Percentiles rank a stretch among this genome's conserved stretches.
Evolutionary conservation across 2,888 invertebrate species (phyloP).

Genomic region (Agriopis marginaria): DNA sequence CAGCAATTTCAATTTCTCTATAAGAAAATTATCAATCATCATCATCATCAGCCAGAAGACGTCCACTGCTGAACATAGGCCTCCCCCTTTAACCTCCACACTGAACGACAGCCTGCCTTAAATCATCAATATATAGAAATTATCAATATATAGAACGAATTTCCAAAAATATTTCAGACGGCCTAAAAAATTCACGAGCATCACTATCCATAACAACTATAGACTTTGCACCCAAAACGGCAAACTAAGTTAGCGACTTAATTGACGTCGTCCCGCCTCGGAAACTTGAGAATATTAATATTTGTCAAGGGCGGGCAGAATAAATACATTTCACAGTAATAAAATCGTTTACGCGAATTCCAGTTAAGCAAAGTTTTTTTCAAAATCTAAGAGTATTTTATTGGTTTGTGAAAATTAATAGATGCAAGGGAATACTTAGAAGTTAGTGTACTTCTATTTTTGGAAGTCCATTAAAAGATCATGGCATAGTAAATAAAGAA

Average conservation of each 20-base stretch:
- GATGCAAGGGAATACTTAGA: background rate
- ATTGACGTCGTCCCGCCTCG: conserved; percentile 56
- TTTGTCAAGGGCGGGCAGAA: conserved; percentile 44
- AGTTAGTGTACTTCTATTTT: background rate
- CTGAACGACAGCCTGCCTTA: too few species aligned
- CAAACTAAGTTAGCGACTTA: conserved; percentile 67
- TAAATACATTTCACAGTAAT: conserved; percentile 42
- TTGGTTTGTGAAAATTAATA: background rate
- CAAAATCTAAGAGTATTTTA: conserved; percentile 10
- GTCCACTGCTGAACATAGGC: too few species aligned
- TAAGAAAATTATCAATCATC: too few species aligned
- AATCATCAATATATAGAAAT: too few species aligned
- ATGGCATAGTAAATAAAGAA: background rate
- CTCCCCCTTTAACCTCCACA: too few species aligned
- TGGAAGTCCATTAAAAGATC: background rate
- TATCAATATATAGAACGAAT: too few species aligned
- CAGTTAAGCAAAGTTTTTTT: conserved; percentile 21
- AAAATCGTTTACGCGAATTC: conserved; percentile 30
- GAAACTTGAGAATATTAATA: conserved; percentile 46
- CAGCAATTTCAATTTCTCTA: too few species aligned
- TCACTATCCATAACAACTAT: conserved; percentile 57
- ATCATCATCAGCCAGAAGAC: too few species aligned
- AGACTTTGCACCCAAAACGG: conserved; percentile 56
- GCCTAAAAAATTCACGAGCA: background rate
- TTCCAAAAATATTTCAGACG: background rate